Evolutionary conservation across 2,113 vertebrate species (phyloP).

Genomic region (Sinocyclocheilus anophthalmus): DNA sequence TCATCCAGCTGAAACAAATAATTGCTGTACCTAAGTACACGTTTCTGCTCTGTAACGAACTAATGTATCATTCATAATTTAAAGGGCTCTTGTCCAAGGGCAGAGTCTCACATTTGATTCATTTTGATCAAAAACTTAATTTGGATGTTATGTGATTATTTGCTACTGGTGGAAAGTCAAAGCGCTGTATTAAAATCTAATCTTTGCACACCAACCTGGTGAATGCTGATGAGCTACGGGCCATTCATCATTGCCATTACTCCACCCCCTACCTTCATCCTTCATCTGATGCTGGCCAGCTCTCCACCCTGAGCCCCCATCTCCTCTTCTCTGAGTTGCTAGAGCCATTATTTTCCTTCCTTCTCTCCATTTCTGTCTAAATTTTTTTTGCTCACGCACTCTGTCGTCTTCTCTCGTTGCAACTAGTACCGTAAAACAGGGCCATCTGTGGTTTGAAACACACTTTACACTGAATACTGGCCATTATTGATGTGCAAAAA

Average conservation of each 20-base stretch:
- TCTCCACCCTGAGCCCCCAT: conserved; percentile 52
- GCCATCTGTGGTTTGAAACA: conserved; percentile 30
- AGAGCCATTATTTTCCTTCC: conserved; percentile 41
- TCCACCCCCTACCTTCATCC: conserved; percentile 72
- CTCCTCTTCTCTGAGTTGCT: background rate
- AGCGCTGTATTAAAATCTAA: conserved; percentile 80
- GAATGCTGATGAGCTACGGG: conserved; percentile 73
- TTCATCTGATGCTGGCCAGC: conserved; percentile 39
- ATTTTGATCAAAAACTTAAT: conserved; percentile 70
- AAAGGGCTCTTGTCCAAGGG: conserved; percentile 66
- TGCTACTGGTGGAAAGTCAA: conserved; percentile 67
- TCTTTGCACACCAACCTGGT: conserved; percentile 78
- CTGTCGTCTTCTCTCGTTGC: conserved; percentile 36
- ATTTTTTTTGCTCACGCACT: conserved; percentile 50
- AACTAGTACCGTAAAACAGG: background rate
- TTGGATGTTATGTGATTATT: conserved; percentile 74
- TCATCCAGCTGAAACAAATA: background rate
- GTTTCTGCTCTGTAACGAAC: conserved; percentile 24
- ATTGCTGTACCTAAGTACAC: background rate
- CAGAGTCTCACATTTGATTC: conserved; percentile 68
- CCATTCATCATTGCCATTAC: conserved; percentile 80
- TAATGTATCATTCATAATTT: conserved; percentile 53
- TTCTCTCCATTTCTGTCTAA: conserved; percentile 61
- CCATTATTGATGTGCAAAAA: background rate
- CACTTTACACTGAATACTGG: conserved; percentile 3